Conservation (phyloP, 2,888 invertebrate species). For the Troides aeacus region DNA sequence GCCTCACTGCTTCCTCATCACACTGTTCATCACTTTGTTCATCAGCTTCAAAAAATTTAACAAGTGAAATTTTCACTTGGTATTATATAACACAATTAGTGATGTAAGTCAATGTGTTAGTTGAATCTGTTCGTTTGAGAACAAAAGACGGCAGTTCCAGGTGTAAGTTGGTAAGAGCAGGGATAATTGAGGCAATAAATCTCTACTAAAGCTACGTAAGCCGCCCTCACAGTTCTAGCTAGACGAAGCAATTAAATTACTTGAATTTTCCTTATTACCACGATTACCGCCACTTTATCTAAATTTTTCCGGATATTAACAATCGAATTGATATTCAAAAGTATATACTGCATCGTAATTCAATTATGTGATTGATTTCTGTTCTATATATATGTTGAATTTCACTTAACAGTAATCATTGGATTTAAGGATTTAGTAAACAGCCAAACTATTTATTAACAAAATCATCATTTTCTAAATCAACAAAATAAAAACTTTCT, state of each 20-base stretch:
- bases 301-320: not conserved
- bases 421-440: too few species aligned
- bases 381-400: not conserved
- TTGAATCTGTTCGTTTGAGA: constrained; percentile 50
- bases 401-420: too few species aligned
- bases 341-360: not conserved
- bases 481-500: too few species aligned
- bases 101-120: constrained; percentile 35
- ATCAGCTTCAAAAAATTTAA: not conserved
- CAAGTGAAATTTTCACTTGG: not conserved
- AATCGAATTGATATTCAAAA: not conserved
- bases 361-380: not conserved
- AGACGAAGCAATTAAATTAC: constrained; percentile 74
- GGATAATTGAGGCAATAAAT: constrained; percentile 76
- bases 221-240: constrained; percentile 48
- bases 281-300: constrained; percentile 45
- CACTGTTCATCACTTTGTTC: too few species aligned
- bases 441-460: too few species aligned
- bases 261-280: constrained; percentile 62
- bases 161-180: constrained; percentile 52
- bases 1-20: too few species aligned
- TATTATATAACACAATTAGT: constrained; percentile 6
- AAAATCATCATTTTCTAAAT: too few species aligned
- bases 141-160: constrained; percentile 53
- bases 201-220: constrained; percentile 58